Percentiles rank a stretch among this genome's conserved stretches.
phyloP scores from a whole-genome alignment of 2,113 vertebrate genomes.

The Hypanus sabinus region DNA sequence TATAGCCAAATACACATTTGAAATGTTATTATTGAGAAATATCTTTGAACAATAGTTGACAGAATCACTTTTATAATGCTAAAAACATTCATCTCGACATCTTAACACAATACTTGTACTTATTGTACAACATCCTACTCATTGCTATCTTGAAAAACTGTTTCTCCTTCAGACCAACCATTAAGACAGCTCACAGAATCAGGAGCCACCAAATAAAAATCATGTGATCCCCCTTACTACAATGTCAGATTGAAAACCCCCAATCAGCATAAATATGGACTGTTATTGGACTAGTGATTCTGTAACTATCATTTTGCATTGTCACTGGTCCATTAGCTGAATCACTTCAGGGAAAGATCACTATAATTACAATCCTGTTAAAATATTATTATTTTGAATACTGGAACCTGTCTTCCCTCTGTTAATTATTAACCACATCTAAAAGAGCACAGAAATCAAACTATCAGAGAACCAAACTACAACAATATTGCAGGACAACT shows the following conservation, averaged over 20 bases:
- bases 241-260: not conserved
- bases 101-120: not conserved
- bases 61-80: not conserved
- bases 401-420: not conserved
- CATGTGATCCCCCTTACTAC: not conserved
- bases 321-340: not conserved
- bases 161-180: not conserved
- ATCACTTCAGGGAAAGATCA: not conserved
- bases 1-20: not conserved
- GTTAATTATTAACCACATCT: not conserved
- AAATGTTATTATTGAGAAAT: conserved; percentile 1
- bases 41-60: not conserved
- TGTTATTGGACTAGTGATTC: not conserved
- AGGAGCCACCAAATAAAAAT: not conserved
- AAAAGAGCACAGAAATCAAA: not conserved
- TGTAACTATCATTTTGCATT: not conserved
- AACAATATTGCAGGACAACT: not conserved
- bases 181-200: not conserved
- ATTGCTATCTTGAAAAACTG: not conserved
- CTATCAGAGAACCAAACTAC: not conserved
- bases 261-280: not conserved
- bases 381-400: not conserved
- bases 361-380: not conserved
- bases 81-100: not conserved
- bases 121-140: not conserved